Conservation (phyloP, 92 coral and sea anemone genomes). For the Parazoanthus darwini region DNA sequence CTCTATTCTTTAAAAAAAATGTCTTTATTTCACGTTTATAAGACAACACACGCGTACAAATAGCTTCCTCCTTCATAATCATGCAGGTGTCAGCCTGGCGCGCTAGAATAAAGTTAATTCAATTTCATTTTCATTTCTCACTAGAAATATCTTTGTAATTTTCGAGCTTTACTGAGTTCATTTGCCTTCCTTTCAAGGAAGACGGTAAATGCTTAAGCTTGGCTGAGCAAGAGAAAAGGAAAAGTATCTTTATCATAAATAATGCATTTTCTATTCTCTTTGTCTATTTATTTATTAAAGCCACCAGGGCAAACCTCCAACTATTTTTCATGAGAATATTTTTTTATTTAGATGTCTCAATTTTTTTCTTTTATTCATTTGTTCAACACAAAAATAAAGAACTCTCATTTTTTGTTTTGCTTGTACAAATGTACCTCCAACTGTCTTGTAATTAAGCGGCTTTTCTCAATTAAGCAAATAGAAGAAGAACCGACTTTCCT, state of each 20-base stretch:
- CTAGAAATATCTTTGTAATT: too few relatives aligned
- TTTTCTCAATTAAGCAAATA: constrained; percentile 39
- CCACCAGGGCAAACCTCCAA: background rate
- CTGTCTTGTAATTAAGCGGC: constrained; percentile 30
- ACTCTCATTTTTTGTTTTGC: constrained; percentile 21
- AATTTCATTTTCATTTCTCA: too few relatives aligned
- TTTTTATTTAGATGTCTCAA: background rate
- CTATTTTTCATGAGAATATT: background rate
- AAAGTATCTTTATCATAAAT: background rate
- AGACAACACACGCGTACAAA: too few relatives aligned
- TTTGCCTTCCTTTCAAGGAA: too few relatives aligned
- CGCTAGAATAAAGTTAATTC: too few relatives aligned
- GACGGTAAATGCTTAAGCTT: too few relatives aligned
- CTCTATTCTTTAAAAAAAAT: too few relatives aligned
- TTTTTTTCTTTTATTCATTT: constrained; percentile 14
- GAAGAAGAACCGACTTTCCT: constrained; percentile 21
- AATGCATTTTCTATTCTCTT: too few relatives aligned
- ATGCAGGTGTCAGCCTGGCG: too few relatives aligned
- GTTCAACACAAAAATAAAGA: constrained; percentile 14
- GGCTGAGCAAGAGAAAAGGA: background rate
- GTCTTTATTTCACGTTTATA: too few relatives aligned
- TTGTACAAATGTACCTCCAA: constrained; percentile 22
- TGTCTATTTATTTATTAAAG: background rate
- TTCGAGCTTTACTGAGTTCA: too few relatives aligned
- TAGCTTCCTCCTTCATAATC: too few relatives aligned